A percentile compares a stretch with the other conserved stretches of the same genome.
Conservation (phyloP, 2,888 invertebrate species). For the Gibbula magus region DNA sequence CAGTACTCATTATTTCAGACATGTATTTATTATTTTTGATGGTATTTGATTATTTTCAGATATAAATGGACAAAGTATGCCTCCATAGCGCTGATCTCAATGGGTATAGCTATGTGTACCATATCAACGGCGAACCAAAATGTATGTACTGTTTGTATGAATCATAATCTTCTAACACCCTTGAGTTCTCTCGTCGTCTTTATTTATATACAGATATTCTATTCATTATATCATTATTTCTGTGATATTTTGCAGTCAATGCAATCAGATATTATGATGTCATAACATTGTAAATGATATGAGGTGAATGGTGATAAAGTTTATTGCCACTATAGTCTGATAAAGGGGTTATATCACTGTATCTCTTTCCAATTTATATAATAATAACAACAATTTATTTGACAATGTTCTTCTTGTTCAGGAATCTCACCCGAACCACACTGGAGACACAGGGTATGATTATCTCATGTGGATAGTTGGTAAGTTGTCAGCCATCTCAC, state of each 20-base stretch:
- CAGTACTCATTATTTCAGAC: not conserved
- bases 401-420: slow-evolving; percentile 1
- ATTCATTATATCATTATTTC: no score
- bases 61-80: slow-evolving; percentile 90
- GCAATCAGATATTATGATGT: no score
- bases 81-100: slow-evolving; percentile 92
- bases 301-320: no score
- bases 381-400: not conserved
- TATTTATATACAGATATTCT: no score
- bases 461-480: slow-evolving; percentile 49
- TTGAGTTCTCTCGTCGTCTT: not conserved
- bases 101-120: slow-evolving; percentile 94
- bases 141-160: slow-evolving; percentile 43
- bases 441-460: slow-evolving; percentile 44
- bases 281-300: no score
- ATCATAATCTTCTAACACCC: not conserved
- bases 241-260: no score
- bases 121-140: slow-evolving; percentile 81
- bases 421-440: slow-evolving; percentile 40
- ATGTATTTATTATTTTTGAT: not conserved
- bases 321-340: no score
- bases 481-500: slow-evolving; percentile 28
- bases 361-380: no score
- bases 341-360: no score
- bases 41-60: slow-evolving; percentile 50